Evolutionary conservation across 2,113 vertebrate species (phyloP), one percentile per base, ranked within the genome.

Genomic region (Anolis carolinensis): DNA sequence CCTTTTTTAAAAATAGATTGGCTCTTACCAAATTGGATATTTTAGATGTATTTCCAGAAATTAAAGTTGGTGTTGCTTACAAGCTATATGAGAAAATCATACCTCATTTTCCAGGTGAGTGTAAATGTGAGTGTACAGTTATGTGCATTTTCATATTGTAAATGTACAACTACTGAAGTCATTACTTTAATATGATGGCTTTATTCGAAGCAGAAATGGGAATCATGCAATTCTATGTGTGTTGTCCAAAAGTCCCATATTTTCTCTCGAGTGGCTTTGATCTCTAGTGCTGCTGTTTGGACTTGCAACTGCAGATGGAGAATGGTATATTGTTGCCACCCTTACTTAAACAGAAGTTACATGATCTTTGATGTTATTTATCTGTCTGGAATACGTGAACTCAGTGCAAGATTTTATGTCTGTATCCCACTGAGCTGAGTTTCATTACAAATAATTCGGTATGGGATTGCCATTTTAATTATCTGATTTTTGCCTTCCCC

Each of bases 1-100:
- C 25, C 92, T 91, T 73, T 90, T 44, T 86, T 84, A 84, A 82
- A 44, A 92, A 85, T 90, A 99, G 99, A 79, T 93, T 99, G 96
- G 98, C 98, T 5, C 97, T 99, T 93, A 99, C 98, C 94, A 99
- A 99, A 95, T 95, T 99, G 92, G 99, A 99, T 95, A 99, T 99
- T 94, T 97, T 99, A 92, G 99, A 99, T 88, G 95, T 98, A 90
- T 96, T 99, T 91, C 70, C 95, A 1, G 98, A 99, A 95, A 99
- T 99, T 89, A 98, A 99, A 97, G 96, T 99, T 90, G 98, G 98
- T 62, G 92, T 98, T 89, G 97, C 97, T 1, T 99, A 99, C 95
- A 98, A 97, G 94, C 95, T 99, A 86, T 94, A 98, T 94, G 95
- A 96, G 89, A 96, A 99, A 96, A 93, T 92, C 83, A 99, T 99